phyloP scores from a whole-genome alignment of 2,888 invertebrate genomes.

The Timema podura region DNA sequence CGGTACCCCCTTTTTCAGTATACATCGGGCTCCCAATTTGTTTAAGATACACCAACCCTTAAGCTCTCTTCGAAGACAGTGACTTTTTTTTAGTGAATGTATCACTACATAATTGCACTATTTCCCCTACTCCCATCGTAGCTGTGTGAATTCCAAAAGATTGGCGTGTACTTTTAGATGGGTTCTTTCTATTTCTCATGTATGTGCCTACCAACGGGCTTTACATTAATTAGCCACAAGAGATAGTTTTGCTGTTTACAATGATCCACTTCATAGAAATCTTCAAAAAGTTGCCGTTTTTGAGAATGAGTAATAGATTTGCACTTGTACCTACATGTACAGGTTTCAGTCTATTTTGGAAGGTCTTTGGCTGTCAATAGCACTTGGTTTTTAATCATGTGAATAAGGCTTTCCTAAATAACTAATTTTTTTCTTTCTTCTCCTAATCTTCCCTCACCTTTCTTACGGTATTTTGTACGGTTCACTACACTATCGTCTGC shows the following conservation, averaged over 20 bases:
- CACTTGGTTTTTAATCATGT: too few relatives aligned
- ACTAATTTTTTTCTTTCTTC: too few relatives aligned
- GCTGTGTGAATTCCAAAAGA: not conserved
- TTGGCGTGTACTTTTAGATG: not conserved
- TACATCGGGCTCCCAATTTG: not conserved
- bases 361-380: not conserved
- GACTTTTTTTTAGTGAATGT: not conserved
- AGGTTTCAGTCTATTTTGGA: not conserved
- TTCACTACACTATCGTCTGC: too few relatives aligned
- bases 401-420: too few relatives aligned
- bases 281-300: not conserved
- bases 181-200: not conserved
- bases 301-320: not conserved
- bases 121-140: not conserved
- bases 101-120: not conserved
- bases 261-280: not conserved
- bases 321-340: not conserved
- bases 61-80: not conserved
- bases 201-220: not conserved
- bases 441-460: too few relatives aligned
- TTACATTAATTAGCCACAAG: not conserved
- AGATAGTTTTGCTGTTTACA: not conserved
- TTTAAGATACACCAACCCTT: not conserved
- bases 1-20: not conserved
- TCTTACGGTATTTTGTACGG: too few relatives aligned